phyloP scores from a whole-genome alignment of 2,797 vertebrate genomes.

The Argya squamiceps region DNA sequence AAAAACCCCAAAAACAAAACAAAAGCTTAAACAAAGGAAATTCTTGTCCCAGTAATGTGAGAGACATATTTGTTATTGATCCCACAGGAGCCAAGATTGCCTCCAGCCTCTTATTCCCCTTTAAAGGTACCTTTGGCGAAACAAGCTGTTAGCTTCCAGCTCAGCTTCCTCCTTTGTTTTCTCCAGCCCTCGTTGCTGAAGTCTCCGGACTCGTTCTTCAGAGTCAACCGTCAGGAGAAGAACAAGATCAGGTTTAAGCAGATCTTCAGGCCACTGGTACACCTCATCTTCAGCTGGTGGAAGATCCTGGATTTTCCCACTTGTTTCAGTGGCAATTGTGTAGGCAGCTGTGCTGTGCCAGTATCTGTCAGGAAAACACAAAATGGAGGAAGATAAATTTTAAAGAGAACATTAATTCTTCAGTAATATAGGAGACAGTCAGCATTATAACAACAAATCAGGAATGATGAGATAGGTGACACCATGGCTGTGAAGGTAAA shows the following conservation, averaged over 20 bases:
- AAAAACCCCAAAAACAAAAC: background rate
- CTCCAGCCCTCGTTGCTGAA: constrained; percentile 79
- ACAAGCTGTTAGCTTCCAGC: constrained; percentile 83
- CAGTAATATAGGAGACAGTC: background rate
- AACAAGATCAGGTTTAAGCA: constrained; percentile 86
- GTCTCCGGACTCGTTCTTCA: constrained; percentile 81
- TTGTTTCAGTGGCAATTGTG: constrained; percentile 88
- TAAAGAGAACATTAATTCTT: background rate
- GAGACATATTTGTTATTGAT: background rate
- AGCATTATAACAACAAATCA: background rate
- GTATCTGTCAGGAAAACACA: constrained; percentile 76
- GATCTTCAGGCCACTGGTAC: constrained; percentile 89
- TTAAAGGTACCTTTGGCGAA: constrained; percentile 84
- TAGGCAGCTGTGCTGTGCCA: constrained; percentile 96
- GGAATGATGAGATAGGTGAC: background rate
- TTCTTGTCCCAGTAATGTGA: background rate
- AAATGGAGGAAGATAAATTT: background rate
- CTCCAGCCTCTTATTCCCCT: background rate
- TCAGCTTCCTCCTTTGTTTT: constrained; percentile 87
- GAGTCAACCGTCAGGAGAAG: constrained; percentile 86
- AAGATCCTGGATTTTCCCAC: constrained; percentile 80
- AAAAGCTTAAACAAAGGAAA: background rate
- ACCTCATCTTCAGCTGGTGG: constrained; percentile 81
- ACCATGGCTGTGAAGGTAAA: background rate
- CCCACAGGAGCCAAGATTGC: background rate